Percentiles rank a stretch among this genome's conserved stretches.
Conservation (phyloP, 2,113 vertebrate genomes). For the Sporophila hypoxantha region DNA sequence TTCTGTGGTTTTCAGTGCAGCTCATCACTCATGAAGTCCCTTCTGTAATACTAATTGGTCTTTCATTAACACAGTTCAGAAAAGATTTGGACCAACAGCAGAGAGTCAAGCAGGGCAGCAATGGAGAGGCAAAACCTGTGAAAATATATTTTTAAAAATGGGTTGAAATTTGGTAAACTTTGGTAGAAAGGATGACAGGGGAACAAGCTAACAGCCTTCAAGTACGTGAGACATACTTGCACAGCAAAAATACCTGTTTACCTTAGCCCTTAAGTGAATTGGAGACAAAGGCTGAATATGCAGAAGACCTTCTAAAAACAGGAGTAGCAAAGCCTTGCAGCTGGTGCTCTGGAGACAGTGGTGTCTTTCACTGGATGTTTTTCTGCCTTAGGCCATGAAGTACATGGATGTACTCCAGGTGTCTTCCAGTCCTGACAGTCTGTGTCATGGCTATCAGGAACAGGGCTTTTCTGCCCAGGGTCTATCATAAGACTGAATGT, state of each 20-base stretch:
- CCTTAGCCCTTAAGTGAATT: background rate
- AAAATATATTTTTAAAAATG: background rate
- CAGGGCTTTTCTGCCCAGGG: background rate
- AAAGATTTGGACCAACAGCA: background rate
- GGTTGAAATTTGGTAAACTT: background rate
- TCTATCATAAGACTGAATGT: background rate
- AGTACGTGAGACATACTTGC: background rate
- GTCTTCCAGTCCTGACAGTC: background rate
- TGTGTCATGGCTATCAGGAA: background rate
- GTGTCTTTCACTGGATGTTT: background rate
- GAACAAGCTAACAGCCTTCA: background rate
- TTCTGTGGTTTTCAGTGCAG: background rate
- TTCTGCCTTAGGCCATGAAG: background rate
- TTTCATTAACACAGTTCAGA: background rate
- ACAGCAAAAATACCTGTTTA: background rate
- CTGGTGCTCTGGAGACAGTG: background rate
- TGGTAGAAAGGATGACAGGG: background rate
- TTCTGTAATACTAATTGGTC: background rate
- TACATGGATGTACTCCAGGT: background rate
- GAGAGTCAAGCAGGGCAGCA: background rate
- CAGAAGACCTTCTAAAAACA: background rate
- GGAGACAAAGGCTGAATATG: background rate
- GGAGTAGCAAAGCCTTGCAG: background rate
- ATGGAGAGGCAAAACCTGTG: background rate
- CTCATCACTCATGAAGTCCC: background rate